Conservation (phyloP, 2,113 vertebrate genomes). For the Gasterosteus nipponicus region DNA sequence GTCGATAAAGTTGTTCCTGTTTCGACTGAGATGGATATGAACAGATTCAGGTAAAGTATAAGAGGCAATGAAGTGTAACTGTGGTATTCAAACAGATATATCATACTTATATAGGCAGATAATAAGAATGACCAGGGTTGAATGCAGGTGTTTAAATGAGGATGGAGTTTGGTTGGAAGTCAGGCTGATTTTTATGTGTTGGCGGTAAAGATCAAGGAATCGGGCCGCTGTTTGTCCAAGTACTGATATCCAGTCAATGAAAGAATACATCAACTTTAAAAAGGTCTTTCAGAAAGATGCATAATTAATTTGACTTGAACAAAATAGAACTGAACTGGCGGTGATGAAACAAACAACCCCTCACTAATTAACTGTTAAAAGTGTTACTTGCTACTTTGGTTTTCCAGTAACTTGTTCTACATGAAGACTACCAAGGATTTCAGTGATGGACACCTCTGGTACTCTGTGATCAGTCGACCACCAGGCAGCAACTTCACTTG, state of each 20-base stretch:
- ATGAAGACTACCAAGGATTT: slow-evolving; percentile 89
- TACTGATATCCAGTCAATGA: background rate
- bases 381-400: background rate
- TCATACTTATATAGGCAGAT: no score
- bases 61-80: background rate
- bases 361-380: background rate
- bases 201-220: no score
- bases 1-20: slow-evolving; percentile 88
- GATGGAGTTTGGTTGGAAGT: no score
- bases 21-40: slow-evolving; percentile 88
- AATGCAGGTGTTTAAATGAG: no score
- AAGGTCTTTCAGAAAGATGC: background rate
- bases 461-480: slow-evolving; percentile 86
- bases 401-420: slow-evolving; percentile 89
- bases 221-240: no score
- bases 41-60: slow-evolving; percentile 85
- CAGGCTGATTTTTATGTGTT: no score
- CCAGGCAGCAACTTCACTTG: slow-evolving; percentile 87
- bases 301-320: background rate
- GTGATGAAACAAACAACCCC: background rate
- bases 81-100: background rate
- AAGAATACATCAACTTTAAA: background rate
- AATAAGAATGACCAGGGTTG: no score
- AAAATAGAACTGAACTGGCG: background rate
- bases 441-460: slow-evolving; percentile 92